These are phyloP conservation scores for rat (Rattus norvegicus) DNA, from an alignment of 2,113 vertebrate species.

Conservation along the genomic window DNA sequence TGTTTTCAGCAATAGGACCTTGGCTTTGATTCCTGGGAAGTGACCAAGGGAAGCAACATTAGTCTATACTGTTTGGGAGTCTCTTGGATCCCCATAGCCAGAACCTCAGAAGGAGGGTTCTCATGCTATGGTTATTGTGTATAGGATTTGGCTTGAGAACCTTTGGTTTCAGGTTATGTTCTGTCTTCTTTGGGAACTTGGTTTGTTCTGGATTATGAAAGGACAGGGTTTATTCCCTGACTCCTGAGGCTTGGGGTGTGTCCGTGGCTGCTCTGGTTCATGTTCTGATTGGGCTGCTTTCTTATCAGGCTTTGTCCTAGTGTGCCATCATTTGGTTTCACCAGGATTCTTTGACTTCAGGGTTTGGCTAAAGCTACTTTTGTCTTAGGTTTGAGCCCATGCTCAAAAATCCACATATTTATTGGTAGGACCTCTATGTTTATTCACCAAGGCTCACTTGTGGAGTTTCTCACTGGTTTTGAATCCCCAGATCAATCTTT, in stretches of 20 bases:
- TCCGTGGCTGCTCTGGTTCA: background rate
- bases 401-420: background rate
- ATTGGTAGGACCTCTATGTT: background rate
- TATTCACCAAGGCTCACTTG: background rate
- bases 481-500: background rate
- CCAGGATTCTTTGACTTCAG: background rate
- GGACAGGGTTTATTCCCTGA: background rate
- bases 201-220: background rate
- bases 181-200: background rate
- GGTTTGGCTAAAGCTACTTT: background rate
- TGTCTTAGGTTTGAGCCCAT: background rate
- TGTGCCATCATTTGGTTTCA: background rate
- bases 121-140: background rate
- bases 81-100: background rate
- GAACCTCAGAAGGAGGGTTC: background rate
- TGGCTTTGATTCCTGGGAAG: background rate
- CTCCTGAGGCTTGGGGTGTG: background rate
- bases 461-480: background rate
- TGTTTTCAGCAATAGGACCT: background rate
- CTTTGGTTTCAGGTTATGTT: background rate
- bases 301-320: background rate
- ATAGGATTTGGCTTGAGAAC: background rate
- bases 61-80: background rate
- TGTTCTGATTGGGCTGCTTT: background rate
- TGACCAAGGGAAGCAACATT: background rate